These are phyloP conservation scores for Hemicentrotus pulcherrimus DNA, from an alignment of 35 echinoderm and acorn worm species.

Conservation along the genomic window DNA sequence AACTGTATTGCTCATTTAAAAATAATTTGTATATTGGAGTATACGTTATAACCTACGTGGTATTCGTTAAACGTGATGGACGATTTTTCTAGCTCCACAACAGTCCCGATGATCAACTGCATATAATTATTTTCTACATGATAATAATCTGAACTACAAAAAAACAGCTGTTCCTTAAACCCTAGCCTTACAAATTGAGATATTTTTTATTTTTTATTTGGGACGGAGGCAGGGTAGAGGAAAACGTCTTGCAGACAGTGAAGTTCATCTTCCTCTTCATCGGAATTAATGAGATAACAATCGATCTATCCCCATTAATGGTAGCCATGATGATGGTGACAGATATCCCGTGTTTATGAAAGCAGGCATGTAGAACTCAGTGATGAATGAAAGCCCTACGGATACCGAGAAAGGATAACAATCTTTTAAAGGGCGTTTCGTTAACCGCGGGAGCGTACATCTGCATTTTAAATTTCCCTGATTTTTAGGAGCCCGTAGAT, in stretches of 20 bases:
- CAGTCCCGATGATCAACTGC: no score
- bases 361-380: conserved; percentile 8
- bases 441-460: background rate
- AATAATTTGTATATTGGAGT: no score
- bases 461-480: background rate
- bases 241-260: background rate
- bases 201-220: no score
- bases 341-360: conserved; percentile 35
- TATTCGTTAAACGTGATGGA: no score
- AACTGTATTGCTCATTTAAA: no score
- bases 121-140: no score
- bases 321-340: conserved; percentile 19
- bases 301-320: conserved; percentile 27
- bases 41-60: no score
- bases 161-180: no score
- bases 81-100: no score
- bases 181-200: no score
- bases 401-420: conserved; percentile 44
- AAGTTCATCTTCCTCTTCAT: background rate
- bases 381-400: conserved; percentile 19
- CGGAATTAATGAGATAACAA: conserved; percentile 17
- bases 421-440: conserved; percentile 18
- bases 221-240: no score
- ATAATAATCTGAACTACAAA: no score
- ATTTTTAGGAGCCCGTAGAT: background rate